Base-by-base conservation (phyloP, 1,140 invertebrate genomes). In the Rhyacophila brunnea region DNA sequence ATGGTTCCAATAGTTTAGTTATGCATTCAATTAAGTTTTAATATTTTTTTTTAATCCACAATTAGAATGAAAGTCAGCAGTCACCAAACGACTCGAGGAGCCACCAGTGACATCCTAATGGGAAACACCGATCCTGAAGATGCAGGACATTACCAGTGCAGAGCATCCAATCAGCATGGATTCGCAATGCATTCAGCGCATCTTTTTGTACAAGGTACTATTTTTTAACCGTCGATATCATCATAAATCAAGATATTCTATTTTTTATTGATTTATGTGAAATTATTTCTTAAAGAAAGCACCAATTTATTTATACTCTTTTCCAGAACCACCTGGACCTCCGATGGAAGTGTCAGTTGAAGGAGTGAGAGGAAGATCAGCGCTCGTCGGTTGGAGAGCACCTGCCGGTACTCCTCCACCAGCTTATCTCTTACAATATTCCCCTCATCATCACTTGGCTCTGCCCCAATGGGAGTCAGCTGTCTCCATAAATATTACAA, bases 81-180 rank as follows among this genome's bases (percentile, higher is more conserved):
- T 36, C 62, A 60, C 38, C 62, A 64, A 32, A 64, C 62, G 1
- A 28, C 44, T 1, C 23, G 35, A 18, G 62, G 62, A 44, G 57
- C 62, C 35, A 52, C 58, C 5, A 64, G 62, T 28, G 62, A 64
- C 17, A 53, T 64, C 11, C 32, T 64, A 9, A 23, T 64, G 1
- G 49, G 57, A 9, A 64, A 52, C 34, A 57, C 57, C 0, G 36
- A 57, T 11, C 28, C 50, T 13, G 48, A 83, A 58, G 90, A 93
- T 71, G 88, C 89, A 0, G 89, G 87, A 0, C 79, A 85, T 15
- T 93, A 91, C 71, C 83, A 85, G 32, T 93, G 91, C 69, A 80
- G 82, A 0, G 89, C 89, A 0, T 82, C 84, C 60, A 93, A 93
- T 71, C 81, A 82, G 1, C 89, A 85, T 67, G 91, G 91, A 1